These are phyloP conservation scores for Drosophila mulleri DNA, from an alignment of 2,888 invertebrate genomes.

Conservation along the genomic window DNA sequence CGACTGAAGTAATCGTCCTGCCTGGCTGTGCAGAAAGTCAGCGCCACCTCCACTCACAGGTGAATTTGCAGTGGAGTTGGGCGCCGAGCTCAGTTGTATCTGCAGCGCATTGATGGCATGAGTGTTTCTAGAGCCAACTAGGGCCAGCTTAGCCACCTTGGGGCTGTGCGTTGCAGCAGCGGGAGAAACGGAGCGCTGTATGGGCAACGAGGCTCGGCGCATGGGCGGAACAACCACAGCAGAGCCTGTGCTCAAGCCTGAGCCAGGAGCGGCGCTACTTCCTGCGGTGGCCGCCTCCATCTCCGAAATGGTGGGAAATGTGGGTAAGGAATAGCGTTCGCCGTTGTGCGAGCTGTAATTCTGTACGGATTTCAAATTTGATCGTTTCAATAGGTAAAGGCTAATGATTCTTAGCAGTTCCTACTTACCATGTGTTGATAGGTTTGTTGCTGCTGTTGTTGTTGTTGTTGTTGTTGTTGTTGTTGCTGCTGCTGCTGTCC, in stretches of 20 bases:
- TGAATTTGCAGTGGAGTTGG: conserved; percentile 88
- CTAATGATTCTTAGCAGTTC: not conserved
- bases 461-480: conserved; percentile 64
- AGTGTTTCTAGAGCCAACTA: conserved; percentile 56
- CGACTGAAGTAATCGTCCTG: conserved; percentile 78
- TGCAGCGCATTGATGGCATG: conserved; percentile 61
- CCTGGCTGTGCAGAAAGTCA: conserved; percentile 73
- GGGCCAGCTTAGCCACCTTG: conserved; percentile 76
- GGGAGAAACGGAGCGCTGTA: conserved; percentile 92
- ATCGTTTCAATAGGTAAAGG: not conserved
- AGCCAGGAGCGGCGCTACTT: conserved; percentile 22
- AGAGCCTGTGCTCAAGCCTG: conserved; percentile 14
- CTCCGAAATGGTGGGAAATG: conserved; percentile 89
- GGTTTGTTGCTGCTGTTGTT: conserved; percentile 70
- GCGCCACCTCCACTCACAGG: conserved; percentile 71
- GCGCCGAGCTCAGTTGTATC: conserved; percentile 86
- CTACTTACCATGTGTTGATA: conserved; percentile 82
- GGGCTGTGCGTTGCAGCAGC: conserved; percentile 72
- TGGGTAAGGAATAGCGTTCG: conserved; percentile 90
- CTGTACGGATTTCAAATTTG: conserved; percentile 46
- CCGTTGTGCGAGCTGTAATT: conserved; percentile 84
- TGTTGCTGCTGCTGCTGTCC: conserved; percentile 67
- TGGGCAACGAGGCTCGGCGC: conserved; percentile 91
- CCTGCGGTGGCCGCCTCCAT: conserved; percentile 87
- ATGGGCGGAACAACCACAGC: conserved; percentile 86